Evolutionary conservation across 2,113 vertebrate species (phyloP), one percentile per base, ranked within the genome.

Genomic region (Galeopterus variegatus): DNA sequence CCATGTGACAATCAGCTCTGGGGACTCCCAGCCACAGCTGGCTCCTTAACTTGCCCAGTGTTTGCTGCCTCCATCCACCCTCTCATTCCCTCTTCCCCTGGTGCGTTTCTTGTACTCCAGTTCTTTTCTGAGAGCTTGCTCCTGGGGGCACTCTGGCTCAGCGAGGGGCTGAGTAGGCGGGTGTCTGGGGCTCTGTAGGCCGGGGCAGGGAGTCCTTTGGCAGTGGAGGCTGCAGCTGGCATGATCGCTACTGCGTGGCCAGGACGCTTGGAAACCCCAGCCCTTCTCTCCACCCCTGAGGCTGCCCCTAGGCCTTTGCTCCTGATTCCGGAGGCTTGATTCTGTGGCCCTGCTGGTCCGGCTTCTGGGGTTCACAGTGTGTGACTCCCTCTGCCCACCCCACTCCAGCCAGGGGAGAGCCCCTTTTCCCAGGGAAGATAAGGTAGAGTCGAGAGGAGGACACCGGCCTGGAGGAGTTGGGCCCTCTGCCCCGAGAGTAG

Each of bases 51-150:
- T 75, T 58, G 5, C 8, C 6, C 6, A 65, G 62, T 33, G 73
- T 80, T 75, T 81, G 21, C n/a, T 67, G n/a, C 24, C 52, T 45
- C 77, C 58, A 2, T 72, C 48, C 36, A 23, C 24, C 5, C 3
- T 23, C n/a, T 76, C 67, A 41, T 11, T 50, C 7, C 70, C 41
- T 86, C 23, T 26, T 12, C 7, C 21, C 14, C 31, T 88, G 8
- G 17, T n/a, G 11, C 56, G 52, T 56, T 76, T 90, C 86, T 82
- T 73, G 48, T 23, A 10, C 8, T 28, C 33, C 15, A n/a, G 3
- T 60, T 88, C 18, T 73, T 90, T 77, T 90, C 65, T 79, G 76
- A 60, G 48, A 58, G 33, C 41, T 67, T 84, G 45, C 72, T 84
- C 83, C 56, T 80, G 41, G 65, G 67, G 41, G 15, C 4, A 70